Evolutionary conservation across 2,888 invertebrate species (phyloP).

Genomic region (Euzophera pinguis): DNA sequence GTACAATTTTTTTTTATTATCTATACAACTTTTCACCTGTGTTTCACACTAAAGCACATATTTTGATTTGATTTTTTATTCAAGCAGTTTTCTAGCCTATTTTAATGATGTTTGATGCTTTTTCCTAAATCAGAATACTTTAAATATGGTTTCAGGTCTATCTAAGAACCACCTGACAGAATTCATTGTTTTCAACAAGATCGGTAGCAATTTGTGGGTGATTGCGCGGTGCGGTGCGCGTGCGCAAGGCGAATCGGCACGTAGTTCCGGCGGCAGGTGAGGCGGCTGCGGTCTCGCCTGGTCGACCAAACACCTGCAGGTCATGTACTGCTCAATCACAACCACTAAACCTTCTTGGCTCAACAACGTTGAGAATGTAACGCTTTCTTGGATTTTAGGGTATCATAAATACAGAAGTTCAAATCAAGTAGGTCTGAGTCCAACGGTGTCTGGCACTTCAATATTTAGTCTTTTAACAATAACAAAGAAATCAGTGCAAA

Average conservation of each 20-base stretch:
- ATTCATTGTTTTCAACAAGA: conserved; percentile 9
- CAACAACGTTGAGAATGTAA: conserved; percentile 3
- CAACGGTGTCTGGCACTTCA: too few species aligned
- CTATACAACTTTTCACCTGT: too few species aligned
- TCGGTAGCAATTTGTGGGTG: conserved; percentile 13
- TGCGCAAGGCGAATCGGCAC: conserved; percentile 32
- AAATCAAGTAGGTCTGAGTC: too few species aligned
- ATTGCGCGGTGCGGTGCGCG: conserved; percentile 21
- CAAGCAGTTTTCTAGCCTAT: too few species aligned
- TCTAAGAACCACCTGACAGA: not conserved
- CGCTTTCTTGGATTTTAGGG: not conserved
- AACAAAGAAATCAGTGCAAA: too few species aligned
- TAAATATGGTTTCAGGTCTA: too few species aligned
- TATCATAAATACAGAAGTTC: not conserved
- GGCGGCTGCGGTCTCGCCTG: conserved; percentile 27
- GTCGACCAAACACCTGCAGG: conserved; percentile 53
- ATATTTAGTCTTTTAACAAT: too few species aligned
- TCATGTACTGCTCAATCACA: conserved; percentile 36
- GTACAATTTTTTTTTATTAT: too few species aligned
- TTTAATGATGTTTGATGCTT: too few species aligned
- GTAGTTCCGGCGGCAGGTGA: conserved; percentile 39
- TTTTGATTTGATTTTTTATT: too few species aligned
- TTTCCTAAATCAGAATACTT: too few species aligned
- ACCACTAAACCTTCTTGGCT: conserved; percentile 1
- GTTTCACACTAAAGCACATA: too few species aligned